Evolutionary conservation across 2,888 invertebrate species (phyloP).

Genomic region (Drosophila anomalata): DNA sequence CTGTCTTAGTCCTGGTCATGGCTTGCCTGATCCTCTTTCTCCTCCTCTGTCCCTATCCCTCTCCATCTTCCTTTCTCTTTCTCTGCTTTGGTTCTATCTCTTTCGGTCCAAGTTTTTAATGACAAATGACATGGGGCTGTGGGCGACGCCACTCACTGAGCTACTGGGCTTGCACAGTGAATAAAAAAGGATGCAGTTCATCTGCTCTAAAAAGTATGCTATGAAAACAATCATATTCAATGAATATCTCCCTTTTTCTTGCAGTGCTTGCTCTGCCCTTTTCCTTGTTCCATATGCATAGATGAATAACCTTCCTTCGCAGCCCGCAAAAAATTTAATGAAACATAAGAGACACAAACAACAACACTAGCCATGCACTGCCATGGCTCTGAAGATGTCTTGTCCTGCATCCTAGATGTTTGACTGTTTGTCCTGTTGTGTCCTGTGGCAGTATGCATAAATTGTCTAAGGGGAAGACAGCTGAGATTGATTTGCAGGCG

Average conservation of each 20-base stretch:
- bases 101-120: slow-evolving; percentile 67
- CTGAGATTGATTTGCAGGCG: slow-evolving; percentile 79
- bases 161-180: background rate
- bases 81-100: background rate
- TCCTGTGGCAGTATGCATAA: slow-evolving; percentile 63
- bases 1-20: slow-evolving; percentile 51
- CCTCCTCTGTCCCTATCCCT: background rate
- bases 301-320: slow-evolving; percentile 43
- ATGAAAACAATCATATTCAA: background rate
- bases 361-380: slow-evolving; percentile 11
- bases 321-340: slow-evolving; percentile 63
- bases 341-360: slow-evolving; percentile 59
- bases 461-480: slow-evolving; percentile 69
- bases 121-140: slow-evolving; percentile 76
- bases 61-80: background rate
- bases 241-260: background rate
- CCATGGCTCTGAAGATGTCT: slow-evolving; percentile 46
- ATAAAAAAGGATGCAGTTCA: background rate
- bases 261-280: slow-evolving; percentile 33
- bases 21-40: slow-evolving; percentile 16
- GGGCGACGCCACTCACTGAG: slow-evolving; percentile 37
- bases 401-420: slow-evolving; percentile 21
- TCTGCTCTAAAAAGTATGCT: background rate
- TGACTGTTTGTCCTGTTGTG: slow-evolving; percentile 14
- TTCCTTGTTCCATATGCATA: slow-evolving; percentile 42